Evolutionary conservation across 2,888 invertebrate genomes (phyloP), one percentile per base, ranked within the genome.

Genomic region (Lutraria lutraria): DNA sequence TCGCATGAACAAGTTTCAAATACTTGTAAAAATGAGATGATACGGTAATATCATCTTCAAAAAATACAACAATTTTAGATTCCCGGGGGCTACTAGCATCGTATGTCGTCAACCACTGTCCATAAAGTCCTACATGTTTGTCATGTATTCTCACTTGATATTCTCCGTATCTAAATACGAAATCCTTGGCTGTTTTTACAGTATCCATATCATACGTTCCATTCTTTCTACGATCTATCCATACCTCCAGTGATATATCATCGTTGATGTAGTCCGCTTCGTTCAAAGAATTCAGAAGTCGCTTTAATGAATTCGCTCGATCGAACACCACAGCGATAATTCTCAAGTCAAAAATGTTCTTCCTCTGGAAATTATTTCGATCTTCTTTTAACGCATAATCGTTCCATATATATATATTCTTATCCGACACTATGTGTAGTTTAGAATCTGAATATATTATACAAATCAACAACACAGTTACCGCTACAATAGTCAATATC

Each of bases 31-130:
- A 93, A 81, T 91, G 93, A 34, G 89, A 92, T 0, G 95, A 95
- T 10, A 95, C 92, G 13, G 92, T 92, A 19, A 95, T 63, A 82
- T 95, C 95, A 82, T 95, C 95, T 83, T 95, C 95, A 0, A 95
- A 85, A 54, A 95, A 92, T 8, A 95, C 89, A 2, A 93, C 95
- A 19, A 95, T 93, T 89, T 95, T 95, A 12, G 92, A 88, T 0
- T 84, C 89, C 79, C 93, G 88, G 76, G 83, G 29, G 1, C 83
- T 72, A 3, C 29, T 29, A 0, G 94, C 94, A 12, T 91, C 86
- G 95, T 95, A 95, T 0, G 95, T 95, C 4, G 90, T 82, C 10
- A 93, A 82, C 93, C 93, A 93, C 68, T 93, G 93, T 6, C 93
- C 93, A 34, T 89, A 90, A 43, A 93, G 92, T 16, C 93, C 92